Evolutionary conservation across 2,888 invertebrate genomes (phyloP), one percentile per base, ranked within the genome.

Genomic region (Cheilosia grossa): DNA sequence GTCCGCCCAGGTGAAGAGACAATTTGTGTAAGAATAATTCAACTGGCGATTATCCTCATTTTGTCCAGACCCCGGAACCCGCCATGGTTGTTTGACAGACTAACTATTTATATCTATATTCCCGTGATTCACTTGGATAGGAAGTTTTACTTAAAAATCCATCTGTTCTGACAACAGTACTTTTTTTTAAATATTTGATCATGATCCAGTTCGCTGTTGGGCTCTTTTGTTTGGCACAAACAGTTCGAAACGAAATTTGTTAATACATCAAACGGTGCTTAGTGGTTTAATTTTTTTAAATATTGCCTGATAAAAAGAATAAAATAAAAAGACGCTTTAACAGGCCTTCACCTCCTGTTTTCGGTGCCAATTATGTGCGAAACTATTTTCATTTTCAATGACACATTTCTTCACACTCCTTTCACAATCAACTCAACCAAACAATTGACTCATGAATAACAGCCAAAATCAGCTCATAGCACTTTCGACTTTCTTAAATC

Each of bases 401-500:
- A 37, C 58, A 49, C 58, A 37, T 40, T 19, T 53, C 13, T n/a
- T 42, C 15, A n/a, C 17, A 33, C 30, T n/a, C 24, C 13, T 37
- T 19, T 61, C 40, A 15, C 7, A 61, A 40, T 58, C 24, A 51
- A 10, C 42, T 40, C 6, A 21, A 40, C 19, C 49, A n/a, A 59
- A 67, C 61, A 47, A 54, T 56, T 69, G 61, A 69, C 37, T 78
- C 78, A 70, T 63, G 51, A 59, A 24, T 27, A 33, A 10, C 44
- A 13, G 4, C 53, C 24, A 44, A 33, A 54, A 56, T 64, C 42
- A 10, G 24, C 54, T 27, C 2, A 37, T 21, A 44, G 27, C 61
- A 70, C 78, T 78, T 78, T 78, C 78, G 63, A 78, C 78, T 78
- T 78, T 78, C 78, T 63, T 70, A 49, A 64, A 74, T 74, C 64